A percentile compares a stretch with the other conserved stretches of the same genome.
Evolutionary conservation across 2,888 invertebrate species (phyloP).

Genomic region (Chalcosyrphus nemorum): DNA sequence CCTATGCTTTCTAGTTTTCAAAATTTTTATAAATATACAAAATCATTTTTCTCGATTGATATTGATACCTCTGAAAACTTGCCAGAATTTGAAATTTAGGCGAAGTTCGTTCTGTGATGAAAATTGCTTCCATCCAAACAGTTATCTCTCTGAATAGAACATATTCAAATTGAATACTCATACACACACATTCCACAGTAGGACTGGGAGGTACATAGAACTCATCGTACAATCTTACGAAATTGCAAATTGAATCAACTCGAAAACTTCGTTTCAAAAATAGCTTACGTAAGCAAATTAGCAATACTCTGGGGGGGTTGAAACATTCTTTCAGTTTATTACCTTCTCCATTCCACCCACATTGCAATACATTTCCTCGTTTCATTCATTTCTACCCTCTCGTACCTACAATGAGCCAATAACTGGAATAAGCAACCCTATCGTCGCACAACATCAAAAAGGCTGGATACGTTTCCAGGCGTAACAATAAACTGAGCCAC

Average conservation of each 20-base stretch:
- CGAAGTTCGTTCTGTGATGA: too few relatives aligned
- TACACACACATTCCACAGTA: background rate
- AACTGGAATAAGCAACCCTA: slow-evolving; percentile 38
- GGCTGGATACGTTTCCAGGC: slow-evolving; percentile 55
- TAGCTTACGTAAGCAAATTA: slow-evolving; percentile 55
- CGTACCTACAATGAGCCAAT: slow-evolving; percentile 22
- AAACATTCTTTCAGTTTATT: slow-evolving; percentile 48
- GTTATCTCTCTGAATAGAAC: background rate
- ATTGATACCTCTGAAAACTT: too few relatives aligned
- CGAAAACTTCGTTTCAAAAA: slow-evolving; percentile 6
- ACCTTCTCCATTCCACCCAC: slow-evolving; percentile 20
- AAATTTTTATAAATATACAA: too few relatives aligned
- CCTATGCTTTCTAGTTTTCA: too few relatives aligned
- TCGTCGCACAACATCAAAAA: slow-evolving; percentile 66
- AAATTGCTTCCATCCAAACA: too few relatives aligned
- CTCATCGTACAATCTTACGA: background rate
- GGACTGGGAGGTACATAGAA: too few relatives aligned
- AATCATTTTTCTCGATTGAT: too few relatives aligned
- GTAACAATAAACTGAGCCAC: slow-evolving; percentile 61
- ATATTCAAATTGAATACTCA: background rate
- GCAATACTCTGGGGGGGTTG: background rate
- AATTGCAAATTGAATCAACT: slow-evolving; percentile 36
- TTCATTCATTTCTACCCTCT: too few relatives aligned
- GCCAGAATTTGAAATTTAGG: too few relatives aligned
- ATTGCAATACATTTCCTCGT: slow-evolving; percentile 26